Evolutionary conservation across 2,888 invertebrate species (phyloP).

Genomic region (Meta bourneti): DNA sequence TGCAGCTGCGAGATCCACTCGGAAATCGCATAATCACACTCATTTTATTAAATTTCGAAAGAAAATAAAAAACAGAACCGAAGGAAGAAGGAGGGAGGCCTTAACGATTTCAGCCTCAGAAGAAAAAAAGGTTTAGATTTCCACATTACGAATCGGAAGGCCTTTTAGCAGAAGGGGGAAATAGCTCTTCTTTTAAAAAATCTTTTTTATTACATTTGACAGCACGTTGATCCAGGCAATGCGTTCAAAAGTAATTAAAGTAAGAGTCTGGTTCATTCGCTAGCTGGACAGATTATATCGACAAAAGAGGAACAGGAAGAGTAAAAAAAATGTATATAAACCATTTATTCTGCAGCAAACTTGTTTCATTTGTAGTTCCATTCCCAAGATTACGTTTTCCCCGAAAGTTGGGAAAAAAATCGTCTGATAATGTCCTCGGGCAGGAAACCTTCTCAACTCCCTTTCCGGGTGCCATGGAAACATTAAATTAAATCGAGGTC

Average conservation of each 20-base stretch:
- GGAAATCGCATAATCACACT: conserved; percentile 46
- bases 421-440: conserved; percentile 23
- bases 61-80: neutral
- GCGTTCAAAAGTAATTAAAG: conserved; percentile 59
- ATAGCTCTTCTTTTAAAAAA: conserved; percentile 40
- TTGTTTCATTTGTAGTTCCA: conserved; percentile 44
- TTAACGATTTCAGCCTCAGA: conserved; percentile 1
- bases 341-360: conserved; percentile 52
- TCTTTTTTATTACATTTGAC: conserved; percentile 53
- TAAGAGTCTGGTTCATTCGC: conserved; percentile 10
- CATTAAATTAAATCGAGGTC: conserved; percentile 15
- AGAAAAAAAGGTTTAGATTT: conserved; percentile 35
- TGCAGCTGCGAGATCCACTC: conserved; percentile 18
- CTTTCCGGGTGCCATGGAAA: conserved; percentile 7
- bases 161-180: conserved; percentile 29
- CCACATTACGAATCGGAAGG: conserved; percentile 45
- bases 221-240: conserved; percentile 29
- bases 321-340: conserved; percentile 35
- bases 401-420: neutral
- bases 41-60: conserved; percentile 55
- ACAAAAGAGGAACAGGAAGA: conserved; percentile 18
- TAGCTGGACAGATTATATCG: conserved; percentile 44
- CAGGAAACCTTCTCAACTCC: conserved; percentile 32
- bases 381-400: conserved; percentile 46
- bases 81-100: neutral